These are phyloP conservation scores for Punctoribates punctum DNA, from an alignment of 2,888 invertebrate species.

Conservation along the genomic window DNA sequence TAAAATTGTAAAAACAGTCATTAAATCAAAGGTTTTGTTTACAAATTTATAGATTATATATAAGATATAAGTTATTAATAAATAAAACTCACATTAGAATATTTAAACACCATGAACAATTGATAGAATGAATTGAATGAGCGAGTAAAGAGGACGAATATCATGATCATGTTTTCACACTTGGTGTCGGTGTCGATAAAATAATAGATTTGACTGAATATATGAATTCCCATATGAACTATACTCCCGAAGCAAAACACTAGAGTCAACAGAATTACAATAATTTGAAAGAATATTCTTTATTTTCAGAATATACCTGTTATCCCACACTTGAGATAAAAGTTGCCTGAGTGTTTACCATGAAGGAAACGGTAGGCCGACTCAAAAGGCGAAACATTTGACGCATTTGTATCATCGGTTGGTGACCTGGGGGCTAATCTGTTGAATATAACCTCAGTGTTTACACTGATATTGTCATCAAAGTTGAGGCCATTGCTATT, in stretches of 20 bases:
- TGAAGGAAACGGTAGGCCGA: conserved; percentile 47
- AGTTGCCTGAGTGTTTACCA: conserved; percentile 68
- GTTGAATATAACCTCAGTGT: conserved; percentile 46
- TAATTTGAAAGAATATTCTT: too few species aligned
- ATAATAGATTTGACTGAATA: conserved; percentile 66
- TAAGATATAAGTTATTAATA: too few species aligned
- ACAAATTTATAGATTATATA: too few species aligned
- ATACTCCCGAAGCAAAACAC: conserved; percentile 74
- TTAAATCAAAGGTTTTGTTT: too few species aligned
- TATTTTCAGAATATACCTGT: conserved; percentile 58
- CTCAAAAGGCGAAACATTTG: conserved; percentile 21
- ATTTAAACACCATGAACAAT: conserved; percentile 75
- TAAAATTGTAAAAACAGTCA: too few species aligned
- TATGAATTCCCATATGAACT: conserved; percentile 67
- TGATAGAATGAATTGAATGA: conserved; percentile 71
- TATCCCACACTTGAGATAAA: conserved; percentile 70
- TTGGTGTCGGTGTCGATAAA: conserved; percentile 58
- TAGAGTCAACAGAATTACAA: too few species aligned
- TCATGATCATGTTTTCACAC: conserved; percentile 57
- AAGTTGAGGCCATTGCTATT: not conserved
- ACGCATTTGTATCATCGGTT: not conserved
- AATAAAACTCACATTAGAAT: conserved; percentile 65
- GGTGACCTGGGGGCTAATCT: not conserved
- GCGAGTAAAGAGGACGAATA: conserved; percentile 65
- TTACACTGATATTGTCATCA: conserved; percentile 44